Evolutionary conservation across 2,113 vertebrate genomes (phyloP).

Genomic region (Neopipo cinnamomea): DNA sequence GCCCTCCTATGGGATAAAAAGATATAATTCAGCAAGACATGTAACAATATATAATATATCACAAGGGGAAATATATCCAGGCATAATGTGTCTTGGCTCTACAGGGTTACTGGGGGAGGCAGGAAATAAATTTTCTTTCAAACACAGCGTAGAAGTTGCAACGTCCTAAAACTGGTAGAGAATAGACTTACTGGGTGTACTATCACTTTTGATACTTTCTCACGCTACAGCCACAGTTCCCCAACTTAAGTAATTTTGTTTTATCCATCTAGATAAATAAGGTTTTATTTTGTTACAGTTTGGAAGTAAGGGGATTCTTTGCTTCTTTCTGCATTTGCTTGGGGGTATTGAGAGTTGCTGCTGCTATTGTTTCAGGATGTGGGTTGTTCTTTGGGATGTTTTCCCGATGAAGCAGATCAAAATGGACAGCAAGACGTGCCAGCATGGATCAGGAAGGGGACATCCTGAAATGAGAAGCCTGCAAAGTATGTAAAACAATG

Average conservation of each 20-base stretch:
- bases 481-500: constrained; percentile 24
- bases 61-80: not conserved
- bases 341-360: not conserved
- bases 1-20: constrained; percentile 17
- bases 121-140: not conserved
- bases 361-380: not conserved
- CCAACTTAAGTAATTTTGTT: not conserved
- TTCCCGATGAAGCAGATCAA: constrained; percentile 6
- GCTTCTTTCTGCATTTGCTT: not conserved
- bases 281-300: not conserved
- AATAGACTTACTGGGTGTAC: not conserved
- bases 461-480: constrained; percentile 18
- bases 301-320: not conserved
- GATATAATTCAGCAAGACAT: not conserved
- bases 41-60: not conserved
- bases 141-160: not conserved
- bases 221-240: not conserved
- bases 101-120: not conserved
- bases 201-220: not conserved
- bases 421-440: not conserved
- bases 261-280: not conserved
- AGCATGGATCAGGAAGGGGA: not conserved
- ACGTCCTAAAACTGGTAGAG: not conserved
- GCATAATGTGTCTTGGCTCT: not conserved
- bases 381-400: not conserved